These are phyloP conservation scores for Saguinus midas DNA, from an alignment of 2,113 vertebrate genomes.

Conservation along the genomic window DNA sequence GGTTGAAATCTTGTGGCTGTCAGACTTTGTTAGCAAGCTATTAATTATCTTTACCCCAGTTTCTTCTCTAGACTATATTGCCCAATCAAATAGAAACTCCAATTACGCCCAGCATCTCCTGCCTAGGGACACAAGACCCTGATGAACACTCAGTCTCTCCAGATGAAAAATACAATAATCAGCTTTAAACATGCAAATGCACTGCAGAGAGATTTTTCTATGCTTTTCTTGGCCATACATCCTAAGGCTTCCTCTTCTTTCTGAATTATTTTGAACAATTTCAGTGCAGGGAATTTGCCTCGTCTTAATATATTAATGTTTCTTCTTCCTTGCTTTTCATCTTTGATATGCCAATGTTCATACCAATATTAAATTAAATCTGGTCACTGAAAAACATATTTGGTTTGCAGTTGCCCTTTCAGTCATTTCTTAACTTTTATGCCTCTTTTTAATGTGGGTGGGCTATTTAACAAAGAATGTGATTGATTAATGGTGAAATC, in stretches of 20 bases:
- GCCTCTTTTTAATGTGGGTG: constrained; percentile 64
- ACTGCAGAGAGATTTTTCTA: constrained; percentile 50
- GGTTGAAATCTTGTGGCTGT: constrained; percentile 77
- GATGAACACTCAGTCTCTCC: constrained; percentile 87
- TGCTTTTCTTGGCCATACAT: constrained; percentile 64
- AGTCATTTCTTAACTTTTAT: constrained; percentile 8
- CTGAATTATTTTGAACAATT: constrained; percentile 54
- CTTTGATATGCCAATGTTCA: neutral
- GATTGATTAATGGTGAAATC: constrained; percentile 53
- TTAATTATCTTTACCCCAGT: constrained; percentile 82
- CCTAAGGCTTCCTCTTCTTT: constrained; percentile 19
- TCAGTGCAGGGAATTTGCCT: constrained; percentile 17
- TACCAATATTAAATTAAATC: constrained; percentile 38
- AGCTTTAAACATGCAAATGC: constrained; percentile 71
- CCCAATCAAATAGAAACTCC: constrained; percentile 85
- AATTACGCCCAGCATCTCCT: constrained; percentile 84
- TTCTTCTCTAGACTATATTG: constrained; percentile 76
- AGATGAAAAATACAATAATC: constrained; percentile 88
- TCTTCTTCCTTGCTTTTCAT: constrained; percentile 34
- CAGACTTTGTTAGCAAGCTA: constrained; percentile 78
- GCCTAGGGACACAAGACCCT: constrained; percentile 84
- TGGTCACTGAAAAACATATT: neutral
- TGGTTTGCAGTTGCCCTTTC: constrained; percentile 49
- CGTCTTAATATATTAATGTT: constrained; percentile 4
- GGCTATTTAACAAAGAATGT: constrained; percentile 68